phyloP scores from a whole-genome alignment of 2,113 vertebrate genomes.

The Microtus richardsoni region DNA sequence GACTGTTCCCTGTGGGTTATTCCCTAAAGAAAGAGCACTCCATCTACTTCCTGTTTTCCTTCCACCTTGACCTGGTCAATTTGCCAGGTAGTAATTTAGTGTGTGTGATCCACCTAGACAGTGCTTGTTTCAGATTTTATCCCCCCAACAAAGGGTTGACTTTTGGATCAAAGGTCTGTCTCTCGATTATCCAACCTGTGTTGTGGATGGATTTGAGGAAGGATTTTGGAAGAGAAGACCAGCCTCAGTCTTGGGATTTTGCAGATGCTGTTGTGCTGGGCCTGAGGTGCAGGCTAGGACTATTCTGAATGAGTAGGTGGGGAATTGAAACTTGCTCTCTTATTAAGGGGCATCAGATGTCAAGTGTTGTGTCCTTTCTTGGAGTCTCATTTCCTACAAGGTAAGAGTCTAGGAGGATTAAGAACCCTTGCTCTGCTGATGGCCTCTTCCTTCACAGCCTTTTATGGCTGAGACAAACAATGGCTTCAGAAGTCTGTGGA shows the following conservation, averaged over 20 bases:
- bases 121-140: neutral
- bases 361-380: neutral
- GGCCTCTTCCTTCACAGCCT: neutral
- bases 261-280: neutral
- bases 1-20: neutral
- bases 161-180: neutral
- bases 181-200: neutral
- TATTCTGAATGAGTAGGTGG: neutral
- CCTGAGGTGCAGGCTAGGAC: neutral
- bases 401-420: neutral
- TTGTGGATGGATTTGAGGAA: neutral
- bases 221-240: neutral
- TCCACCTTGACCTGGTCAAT: neutral
- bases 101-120: neutral
- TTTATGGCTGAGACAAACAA: neutral
- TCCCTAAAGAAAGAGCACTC: neutral
- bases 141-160: neutral
- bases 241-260: neutral
- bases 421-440: rapidly evolving
- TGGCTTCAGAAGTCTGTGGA: neutral
- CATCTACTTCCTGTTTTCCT: neutral
- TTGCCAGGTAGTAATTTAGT: neutral
- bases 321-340: neutral
- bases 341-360: neutral
- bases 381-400: neutral